Evolutionary conservation across 2,113 vertebrate genomes (phyloP).

Genomic region (Hypomesus transpacificus): DNA sequence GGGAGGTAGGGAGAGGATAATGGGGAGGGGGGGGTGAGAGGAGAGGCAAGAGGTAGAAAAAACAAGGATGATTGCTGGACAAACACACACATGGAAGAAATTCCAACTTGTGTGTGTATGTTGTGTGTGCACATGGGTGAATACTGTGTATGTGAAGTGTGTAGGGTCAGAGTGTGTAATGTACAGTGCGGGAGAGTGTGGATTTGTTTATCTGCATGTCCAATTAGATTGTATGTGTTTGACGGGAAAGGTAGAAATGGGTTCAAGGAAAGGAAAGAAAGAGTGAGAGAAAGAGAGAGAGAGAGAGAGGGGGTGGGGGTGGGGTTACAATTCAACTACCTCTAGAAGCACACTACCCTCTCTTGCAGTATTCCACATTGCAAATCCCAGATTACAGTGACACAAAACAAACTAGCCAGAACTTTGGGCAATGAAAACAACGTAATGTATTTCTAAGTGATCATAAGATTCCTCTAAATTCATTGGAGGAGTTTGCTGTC

Average conservation of each 20-base stretch:
- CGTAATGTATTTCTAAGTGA: conserved; percentile 36
- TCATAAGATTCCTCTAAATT: conserved; percentile 28
- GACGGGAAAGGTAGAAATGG: no score
- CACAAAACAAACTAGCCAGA: conserved; percentile 63
- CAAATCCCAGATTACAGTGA: conserved; percentile 68
- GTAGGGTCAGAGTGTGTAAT: conserved; percentile 18
- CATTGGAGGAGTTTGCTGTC: conserved; percentile 32
- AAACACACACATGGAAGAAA: conserved; percentile 58
- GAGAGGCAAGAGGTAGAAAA: conserved; percentile 49
- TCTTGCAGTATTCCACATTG: conserved; percentile 65
- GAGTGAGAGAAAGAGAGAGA: conserved; percentile 24
- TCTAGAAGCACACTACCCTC: conserved; percentile 70
- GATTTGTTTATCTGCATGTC: background rate
- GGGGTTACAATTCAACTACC: conserved; percentile 64
- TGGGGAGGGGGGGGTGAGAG: no score
- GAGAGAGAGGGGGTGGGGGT: conserved; percentile 22
- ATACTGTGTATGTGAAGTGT: conserved; percentile 14
- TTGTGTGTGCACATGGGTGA: conserved; percentile 2
- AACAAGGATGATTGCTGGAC: conserved; percentile 56
- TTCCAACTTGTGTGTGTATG: conserved; percentile 16
- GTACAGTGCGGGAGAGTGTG: conserved; percentile 19
- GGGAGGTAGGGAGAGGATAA: conserved; percentile 17
- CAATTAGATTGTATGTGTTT: background rate
- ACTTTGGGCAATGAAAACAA: conserved; percentile 47
- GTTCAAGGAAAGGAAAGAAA: conserved; percentile 6